Conservation (phyloP, 1,140 invertebrate species). For the Rhagoletis zephyria region DNA sequence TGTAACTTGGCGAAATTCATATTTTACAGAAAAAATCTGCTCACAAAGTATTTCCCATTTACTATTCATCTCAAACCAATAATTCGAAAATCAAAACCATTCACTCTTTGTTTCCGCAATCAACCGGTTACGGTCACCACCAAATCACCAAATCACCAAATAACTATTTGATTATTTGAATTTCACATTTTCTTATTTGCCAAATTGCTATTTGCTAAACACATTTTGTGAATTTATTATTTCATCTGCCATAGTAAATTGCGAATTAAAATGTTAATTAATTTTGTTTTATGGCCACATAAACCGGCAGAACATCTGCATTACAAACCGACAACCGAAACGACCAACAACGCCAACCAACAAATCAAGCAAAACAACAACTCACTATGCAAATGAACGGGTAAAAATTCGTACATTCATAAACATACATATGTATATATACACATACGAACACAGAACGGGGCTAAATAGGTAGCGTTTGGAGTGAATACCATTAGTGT, state of each 20-base stretch:
- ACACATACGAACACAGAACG: no score
- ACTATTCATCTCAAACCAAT: background rate
- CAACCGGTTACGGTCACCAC: background rate
- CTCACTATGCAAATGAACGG: no score
- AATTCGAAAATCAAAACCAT: background rate
- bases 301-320: conserved; percentile 44
- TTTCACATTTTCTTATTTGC: background rate
- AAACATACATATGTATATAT: no score
- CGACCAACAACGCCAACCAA: conserved; percentile 29
- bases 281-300: conserved; percentile 38
- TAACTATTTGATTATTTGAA: background rate
- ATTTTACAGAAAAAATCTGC: background rate
- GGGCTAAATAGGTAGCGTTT: background rate
- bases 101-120: background rate
- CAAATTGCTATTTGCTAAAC: conserved; percentile 31
- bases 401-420: background rate
- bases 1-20: no score
- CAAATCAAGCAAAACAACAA: conserved; percentile 1
- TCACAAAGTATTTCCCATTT: background rate
- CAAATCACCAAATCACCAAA: background rate
- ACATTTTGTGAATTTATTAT: conserved; percentile 37
- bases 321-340: conserved; percentile 42
- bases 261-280: conserved; percentile 46
- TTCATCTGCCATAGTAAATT: conserved; percentile 47
- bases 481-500: background rate